Percentiles rank a stretch among this genome's conserved stretches.
Evolutionary conservation across 2,888 invertebrate species (phyloP).

Genomic region (Drosophila meridionalis): DNA sequence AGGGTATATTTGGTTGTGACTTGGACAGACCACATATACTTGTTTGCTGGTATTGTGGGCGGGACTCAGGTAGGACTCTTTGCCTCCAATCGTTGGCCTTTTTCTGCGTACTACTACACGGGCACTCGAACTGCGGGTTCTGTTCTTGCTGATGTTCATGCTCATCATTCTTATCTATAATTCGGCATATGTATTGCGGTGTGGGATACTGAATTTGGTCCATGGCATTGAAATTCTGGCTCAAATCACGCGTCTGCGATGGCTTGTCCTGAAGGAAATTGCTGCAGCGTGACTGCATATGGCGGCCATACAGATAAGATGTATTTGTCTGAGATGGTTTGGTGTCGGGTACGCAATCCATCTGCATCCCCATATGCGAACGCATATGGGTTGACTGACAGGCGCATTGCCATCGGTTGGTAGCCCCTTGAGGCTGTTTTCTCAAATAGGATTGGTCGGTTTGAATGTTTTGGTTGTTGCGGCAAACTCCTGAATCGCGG

Average conservation of each 20-base stretch:
- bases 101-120: not conserved
- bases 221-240: not conserved
- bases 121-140: not conserved
- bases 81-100: not conserved
- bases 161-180: constrained; percentile 3
- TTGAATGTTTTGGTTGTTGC: constrained; percentile 39
- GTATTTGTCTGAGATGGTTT: constrained; percentile 44
- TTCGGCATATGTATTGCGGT: constrained; percentile 11
- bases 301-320: constrained; percentile 35
- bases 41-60: constrained; percentile 5
- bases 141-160: not conserved
- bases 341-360: not conserved
- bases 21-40: constrained; percentile 1
- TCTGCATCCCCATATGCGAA: no score
- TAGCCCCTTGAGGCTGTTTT: constrained; percentile 33
- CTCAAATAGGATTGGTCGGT: constrained; percentile 54
- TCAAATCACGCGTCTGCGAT: constrained; percentile 27
- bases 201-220: constrained; percentile 49
- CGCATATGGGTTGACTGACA: not conserved
- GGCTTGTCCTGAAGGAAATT: not conserved
- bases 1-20: constrained; percentile 26
- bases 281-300: not conserved
- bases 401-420: not conserved
- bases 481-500: constrained; percentile 18
- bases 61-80: not conserved